A percentile compares a stretch with the other conserved stretches of the same genome.
These are phyloP conservation scores for Acrobasis consociella DNA, from an alignment of 2,888 invertebrate species.

Conservation along the genomic window DNA sequence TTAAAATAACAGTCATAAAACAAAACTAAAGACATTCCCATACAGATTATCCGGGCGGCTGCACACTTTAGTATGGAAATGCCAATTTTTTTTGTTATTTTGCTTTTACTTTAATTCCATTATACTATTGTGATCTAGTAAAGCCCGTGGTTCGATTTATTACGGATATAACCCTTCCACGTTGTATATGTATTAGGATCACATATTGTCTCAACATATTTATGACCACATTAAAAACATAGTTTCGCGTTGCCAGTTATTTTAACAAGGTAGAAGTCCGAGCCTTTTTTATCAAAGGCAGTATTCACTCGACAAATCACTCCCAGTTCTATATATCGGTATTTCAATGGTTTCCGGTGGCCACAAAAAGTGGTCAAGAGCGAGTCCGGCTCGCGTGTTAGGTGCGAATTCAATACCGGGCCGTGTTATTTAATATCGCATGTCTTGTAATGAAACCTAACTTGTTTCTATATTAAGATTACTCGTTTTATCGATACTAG, in stretches of 20 bases:
- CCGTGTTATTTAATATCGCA: slow-evolving; percentile 8
- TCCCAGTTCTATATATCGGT: not conserved
- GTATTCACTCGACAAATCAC: slow-evolving; percentile 9
- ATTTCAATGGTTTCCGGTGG: slow-evolving; percentile 12
- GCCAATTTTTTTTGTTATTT: too few species aligned
- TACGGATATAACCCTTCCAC: too few species aligned
- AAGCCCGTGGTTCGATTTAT: too few species aligned
- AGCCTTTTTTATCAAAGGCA: not conserved
- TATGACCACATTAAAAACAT: not conserved
- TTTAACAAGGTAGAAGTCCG: not conserved
- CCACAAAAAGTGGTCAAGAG: slow-evolving; percentile 6
- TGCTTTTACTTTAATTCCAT: too few species aligned
- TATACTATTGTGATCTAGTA: too few species aligned
- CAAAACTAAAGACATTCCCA: too few species aligned
- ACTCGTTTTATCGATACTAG: not conserved
- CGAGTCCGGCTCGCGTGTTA: slow-evolving; percentile 7
- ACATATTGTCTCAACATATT: too few species aligned
- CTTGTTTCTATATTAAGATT: not conserved
- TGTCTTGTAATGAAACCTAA: slow-evolving; percentile 6
- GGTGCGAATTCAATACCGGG: slow-evolving; percentile 2
- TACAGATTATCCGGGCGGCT: too few species aligned
- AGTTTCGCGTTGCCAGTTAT: not conserved
- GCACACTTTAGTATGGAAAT: too few species aligned
- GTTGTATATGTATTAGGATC: too few species aligned
- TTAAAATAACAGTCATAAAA: too few species aligned